These are phyloP conservation scores for Turnix velox DNA, from an alignment of 2,113 vertebrate species.

Conservation along the genomic window DNA sequence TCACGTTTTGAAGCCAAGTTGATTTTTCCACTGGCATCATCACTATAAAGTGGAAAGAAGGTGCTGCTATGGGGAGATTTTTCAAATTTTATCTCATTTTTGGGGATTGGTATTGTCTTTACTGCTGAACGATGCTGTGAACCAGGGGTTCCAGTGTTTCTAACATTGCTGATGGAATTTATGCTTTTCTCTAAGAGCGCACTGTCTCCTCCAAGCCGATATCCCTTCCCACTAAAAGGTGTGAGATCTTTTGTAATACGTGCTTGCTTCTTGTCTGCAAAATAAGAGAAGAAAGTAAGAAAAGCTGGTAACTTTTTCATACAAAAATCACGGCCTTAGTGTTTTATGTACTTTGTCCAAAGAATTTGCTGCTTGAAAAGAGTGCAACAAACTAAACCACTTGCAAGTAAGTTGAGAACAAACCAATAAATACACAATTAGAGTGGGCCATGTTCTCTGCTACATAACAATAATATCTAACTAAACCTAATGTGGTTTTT, in stretches of 20 bases:
- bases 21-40: background rate
- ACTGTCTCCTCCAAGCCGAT: constrained; percentile 74
- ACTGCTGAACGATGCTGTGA: background rate
- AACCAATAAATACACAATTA: background rate
- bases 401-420: background rate
- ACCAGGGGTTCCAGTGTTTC: background rate
- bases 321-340: background rate
- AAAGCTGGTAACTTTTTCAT: background rate
- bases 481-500: background rate
- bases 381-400: background rate
- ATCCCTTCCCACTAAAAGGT: constrained; percentile 87
- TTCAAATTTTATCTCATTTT: constrained; percentile 20
- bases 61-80: background rate
- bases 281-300: background rate
- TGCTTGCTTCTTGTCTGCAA: constrained; percentile 66
- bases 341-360: background rate
- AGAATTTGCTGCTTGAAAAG: background rate
- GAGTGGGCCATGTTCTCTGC: background rate
- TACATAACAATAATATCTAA: background rate
- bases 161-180: background rate
- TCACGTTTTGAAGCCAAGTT: background rate
- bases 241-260: constrained; percentile 67
- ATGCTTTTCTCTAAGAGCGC: background rate
- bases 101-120: background rate
- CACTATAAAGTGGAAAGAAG: background rate